Evolutionary conservation across 1,140 invertebrate genomes (phyloP).

Genomic region (Cyclina sinensis): DNA sequence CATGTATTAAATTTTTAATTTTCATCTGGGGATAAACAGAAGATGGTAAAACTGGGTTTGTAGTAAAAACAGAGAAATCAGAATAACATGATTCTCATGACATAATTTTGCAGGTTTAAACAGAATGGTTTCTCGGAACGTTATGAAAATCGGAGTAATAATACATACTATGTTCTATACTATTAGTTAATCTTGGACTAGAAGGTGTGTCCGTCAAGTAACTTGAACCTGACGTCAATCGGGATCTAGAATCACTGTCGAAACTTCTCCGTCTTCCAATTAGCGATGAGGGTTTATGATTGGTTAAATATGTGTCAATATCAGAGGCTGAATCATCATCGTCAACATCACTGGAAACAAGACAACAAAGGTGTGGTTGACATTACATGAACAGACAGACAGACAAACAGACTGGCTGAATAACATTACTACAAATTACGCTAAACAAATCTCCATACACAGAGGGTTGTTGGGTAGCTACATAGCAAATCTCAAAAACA

Average conservation of each 20-base stretch:
- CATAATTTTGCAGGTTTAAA: too few species aligned
- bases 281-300: slow-evolving; percentile 67
- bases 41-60: too few species aligned
- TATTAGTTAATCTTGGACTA: slow-evolving; percentile 65
- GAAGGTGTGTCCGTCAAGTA: slow-evolving; percentile 45
- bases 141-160: background rate
- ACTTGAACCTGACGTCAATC: slow-evolving; percentile 54
- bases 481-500: too few species aligned
- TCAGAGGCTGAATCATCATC: slow-evolving; percentile 65
- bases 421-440: too few species aligned
- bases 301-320: slow-evolving; percentile 69
- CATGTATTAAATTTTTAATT: too few species aligned
- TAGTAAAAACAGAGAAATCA: too few species aligned
- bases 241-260: slow-evolving; percentile 55
- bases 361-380: background rate
- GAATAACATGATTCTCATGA: too few species aligned
- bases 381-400: slow-evolving; percentile 31
- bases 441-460: too few species aligned
- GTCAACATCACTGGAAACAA: slow-evolving; percentile 68
- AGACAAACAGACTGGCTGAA: background rate
- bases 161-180: slow-evolving; percentile 66
- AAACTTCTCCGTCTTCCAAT: slow-evolving; percentile 38
- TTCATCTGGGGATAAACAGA: too few species aligned
- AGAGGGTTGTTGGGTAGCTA: too few species aligned
- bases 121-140: too few species aligned